Evolutionary conservation across 2,797 vertebrate species (phyloP).

Genomic region (Onychomys arenicola): DNA sequence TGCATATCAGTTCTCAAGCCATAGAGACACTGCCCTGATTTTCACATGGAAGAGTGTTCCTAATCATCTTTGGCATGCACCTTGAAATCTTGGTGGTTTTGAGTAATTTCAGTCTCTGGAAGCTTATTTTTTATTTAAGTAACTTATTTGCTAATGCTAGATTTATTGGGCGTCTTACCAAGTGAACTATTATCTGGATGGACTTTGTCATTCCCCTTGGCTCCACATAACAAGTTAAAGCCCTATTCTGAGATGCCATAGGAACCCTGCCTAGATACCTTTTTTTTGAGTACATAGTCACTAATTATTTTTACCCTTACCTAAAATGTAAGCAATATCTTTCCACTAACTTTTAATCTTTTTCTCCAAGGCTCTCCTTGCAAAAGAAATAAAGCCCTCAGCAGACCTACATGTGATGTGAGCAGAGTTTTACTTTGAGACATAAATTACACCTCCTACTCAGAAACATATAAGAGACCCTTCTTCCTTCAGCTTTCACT

Average conservation of each 20-base stretch:
- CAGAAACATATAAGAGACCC: conserved; percentile 63
- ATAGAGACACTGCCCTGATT: conserved; percentile 29
- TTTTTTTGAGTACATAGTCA: conserved; percentile 20
- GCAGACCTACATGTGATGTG: neutral
- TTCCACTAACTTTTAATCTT: conserved; percentile 51
- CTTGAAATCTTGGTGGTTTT: conserved; percentile 41
- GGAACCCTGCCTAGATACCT: neutral
- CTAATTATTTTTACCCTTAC: conserved; percentile 65
- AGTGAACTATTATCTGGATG: conserved; percentile 51
- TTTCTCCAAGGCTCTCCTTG: conserved; percentile 33
- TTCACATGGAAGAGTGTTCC: conserved; percentile 38
- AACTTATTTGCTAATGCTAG: conserved; percentile 58
- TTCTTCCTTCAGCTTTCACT: conserved; percentile 69
- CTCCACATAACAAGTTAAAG: conserved; percentile 34
- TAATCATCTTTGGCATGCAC: conserved; percentile 72
- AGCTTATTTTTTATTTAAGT: conserved; percentile 72
- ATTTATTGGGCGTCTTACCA: conserved; percentile 49
- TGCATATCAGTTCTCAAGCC: neutral
- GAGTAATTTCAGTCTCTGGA: conserved; percentile 67
- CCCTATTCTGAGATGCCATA: conserved; percentile 18
- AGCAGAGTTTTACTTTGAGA: conserved; percentile 17
- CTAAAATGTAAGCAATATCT: conserved; percentile 55
- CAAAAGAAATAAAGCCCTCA: neutral
- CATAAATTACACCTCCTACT: conserved; percentile 58
- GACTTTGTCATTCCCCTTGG: conserved; percentile 55